Percentiles rank a stretch among this genome's conserved stretches.
phyloP scores from a whole-genome alignment of 2,888 invertebrate species.

The Ophioninae sp. region DNA sequence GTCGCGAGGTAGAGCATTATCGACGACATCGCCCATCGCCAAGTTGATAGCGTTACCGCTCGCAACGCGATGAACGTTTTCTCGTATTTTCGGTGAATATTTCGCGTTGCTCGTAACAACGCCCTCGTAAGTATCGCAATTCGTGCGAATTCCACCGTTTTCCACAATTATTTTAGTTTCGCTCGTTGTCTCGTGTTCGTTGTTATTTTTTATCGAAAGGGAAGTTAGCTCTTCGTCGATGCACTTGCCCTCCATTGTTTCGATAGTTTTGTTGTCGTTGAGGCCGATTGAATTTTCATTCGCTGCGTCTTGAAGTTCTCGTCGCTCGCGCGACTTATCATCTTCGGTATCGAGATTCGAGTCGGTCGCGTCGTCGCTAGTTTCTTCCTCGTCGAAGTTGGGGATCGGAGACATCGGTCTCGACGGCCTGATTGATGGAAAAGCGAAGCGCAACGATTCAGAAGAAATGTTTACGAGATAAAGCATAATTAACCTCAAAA shows the following conservation, averaged over 20 bases:
- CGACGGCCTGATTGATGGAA: slow-evolving; percentile 82
- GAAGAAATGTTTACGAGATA: background rate
- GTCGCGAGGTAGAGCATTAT: slow-evolving; percentile 85
- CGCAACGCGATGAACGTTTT: slow-evolving; percentile 76
- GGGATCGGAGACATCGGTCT: slow-evolving; percentile 89
- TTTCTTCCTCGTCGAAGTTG: slow-evolving; percentile 82
- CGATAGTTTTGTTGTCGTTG: slow-evolving; percentile 75
- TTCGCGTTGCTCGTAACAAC: slow-evolving; percentile 66
- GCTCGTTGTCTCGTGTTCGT: slow-evolving; percentile 67
- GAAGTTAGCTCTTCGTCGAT: slow-evolving; percentile 71
- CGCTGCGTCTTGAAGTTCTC: slow-evolving; percentile 58
- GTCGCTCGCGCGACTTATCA: background rate
- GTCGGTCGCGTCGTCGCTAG: slow-evolving; percentile 64
- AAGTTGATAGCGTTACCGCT: slow-evolving; percentile 77
- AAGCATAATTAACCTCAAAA: background rate
- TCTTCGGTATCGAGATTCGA: slow-evolving; percentile 59
- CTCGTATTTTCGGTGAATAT: slow-evolving; percentile 69
- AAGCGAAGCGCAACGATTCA: background rate
- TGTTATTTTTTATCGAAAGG: slow-evolving; percentile 70
- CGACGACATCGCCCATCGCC: slow-evolving; percentile 78
- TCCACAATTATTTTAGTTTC: slow-evolving; percentile 75
- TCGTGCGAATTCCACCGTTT: slow-evolving; percentile 34
- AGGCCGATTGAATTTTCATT: slow-evolving; percentile 69
- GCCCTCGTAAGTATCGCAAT: slow-evolving; percentile 36
- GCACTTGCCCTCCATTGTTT: slow-evolving; percentile 77